phyloP scores from a whole-genome alignment of 2,797 vertebrate species.

The Myotis myotis region DNA sequence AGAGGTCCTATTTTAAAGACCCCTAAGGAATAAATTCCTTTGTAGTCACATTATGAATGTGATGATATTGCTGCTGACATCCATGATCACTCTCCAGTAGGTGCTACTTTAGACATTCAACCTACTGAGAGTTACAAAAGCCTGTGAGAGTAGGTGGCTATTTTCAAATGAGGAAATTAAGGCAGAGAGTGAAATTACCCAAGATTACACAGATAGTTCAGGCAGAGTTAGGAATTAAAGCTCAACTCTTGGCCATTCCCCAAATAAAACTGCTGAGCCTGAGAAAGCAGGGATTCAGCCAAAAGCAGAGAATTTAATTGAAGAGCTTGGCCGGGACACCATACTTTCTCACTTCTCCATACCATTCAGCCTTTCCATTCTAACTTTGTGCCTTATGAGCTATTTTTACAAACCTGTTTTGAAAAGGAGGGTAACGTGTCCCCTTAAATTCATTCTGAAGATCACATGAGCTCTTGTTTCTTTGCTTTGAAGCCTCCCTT shows the following conservation, averaged over 20 bases:
- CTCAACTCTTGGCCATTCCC: background rate
- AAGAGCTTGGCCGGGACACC: background rate
- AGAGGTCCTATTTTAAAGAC: background rate
- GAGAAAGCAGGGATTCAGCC: background rate
- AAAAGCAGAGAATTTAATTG: background rate
- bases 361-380: background rate
- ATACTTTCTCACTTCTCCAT: background rate
- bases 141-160: background rate
- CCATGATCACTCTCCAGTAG: background rate
- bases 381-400: background rate
- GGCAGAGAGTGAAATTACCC: background rate
- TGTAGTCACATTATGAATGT: background rate
- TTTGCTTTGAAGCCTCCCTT: conserved; percentile 8
- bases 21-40: background rate
- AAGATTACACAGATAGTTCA: background rate
- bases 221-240: background rate
- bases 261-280: background rate
- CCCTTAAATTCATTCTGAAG: background rate
- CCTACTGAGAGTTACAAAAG: background rate
- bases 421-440: conserved; percentile 5
- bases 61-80: background rate
- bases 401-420: conserved; percentile 41
- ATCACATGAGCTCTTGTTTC: background rate
- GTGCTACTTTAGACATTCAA: background rate
- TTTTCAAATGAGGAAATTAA: background rate